These are phyloP conservation scores for Picathartes gymnocephalus DNA, from an alignment of 2,113 vertebrate species.

Conservation along the genomic window DNA sequence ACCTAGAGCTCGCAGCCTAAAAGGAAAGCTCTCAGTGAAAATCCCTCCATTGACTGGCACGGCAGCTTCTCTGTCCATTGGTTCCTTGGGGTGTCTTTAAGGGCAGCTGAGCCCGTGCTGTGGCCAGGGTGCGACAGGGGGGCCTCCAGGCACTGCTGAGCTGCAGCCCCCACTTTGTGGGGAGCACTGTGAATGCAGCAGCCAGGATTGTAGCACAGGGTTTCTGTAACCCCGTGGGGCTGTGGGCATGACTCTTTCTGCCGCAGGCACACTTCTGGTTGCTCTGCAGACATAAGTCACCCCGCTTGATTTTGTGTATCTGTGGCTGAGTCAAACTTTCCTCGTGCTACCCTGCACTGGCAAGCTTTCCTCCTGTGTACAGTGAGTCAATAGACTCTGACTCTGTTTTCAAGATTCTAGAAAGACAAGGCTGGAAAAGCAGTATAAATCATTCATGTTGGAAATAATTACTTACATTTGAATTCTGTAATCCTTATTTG, in stretches of 20 bases:
- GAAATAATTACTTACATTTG: slow-evolving; percentile 60
- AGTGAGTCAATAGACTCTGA: slow-evolving; percentile 12
- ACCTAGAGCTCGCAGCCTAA: neutral
- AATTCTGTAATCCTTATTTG: slow-evolving; percentile 60
- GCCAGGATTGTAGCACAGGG: neutral
- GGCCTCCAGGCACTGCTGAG: neutral
- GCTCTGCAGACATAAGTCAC: neutral
- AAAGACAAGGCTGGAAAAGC: slow-evolving; percentile 61
- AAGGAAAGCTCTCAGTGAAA: neutral
- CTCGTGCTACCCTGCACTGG: neutral
- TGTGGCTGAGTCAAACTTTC: slow-evolving; percentile 18
- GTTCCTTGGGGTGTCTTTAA: neutral
- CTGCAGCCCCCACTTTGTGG: neutral
- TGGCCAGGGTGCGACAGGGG: neutral
- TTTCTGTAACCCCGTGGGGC: neutral
- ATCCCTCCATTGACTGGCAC: neutral
- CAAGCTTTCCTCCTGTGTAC: slow-evolving; percentile 6
- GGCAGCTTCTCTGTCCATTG: neutral
- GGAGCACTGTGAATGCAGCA: neutral
- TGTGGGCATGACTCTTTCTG: neutral
- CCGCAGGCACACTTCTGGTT: neutral
- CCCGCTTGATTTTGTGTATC: neutral
- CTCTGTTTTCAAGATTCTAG: slow-evolving; percentile 52
- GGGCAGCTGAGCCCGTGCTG: rapidly evolving
- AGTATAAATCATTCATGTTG: slow-evolving; percentile 55